Base-by-base conservation (phyloP, 2,113 vertebrate species). In the Amphiprion percula region DNA sequence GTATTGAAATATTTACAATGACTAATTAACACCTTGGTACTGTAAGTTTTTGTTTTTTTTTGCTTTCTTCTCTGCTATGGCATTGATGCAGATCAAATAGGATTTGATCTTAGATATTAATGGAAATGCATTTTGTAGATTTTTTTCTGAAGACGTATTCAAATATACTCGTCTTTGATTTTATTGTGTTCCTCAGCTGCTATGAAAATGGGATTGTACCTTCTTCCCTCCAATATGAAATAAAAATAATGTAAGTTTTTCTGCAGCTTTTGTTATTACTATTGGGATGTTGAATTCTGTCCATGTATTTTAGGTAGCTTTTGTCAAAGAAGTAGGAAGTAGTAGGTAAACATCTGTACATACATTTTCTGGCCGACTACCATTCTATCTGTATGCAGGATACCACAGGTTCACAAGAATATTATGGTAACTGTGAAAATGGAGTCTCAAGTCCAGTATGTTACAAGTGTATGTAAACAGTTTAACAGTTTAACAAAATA, bases 391-490 rank as follows among this genome's bases (percentile, higher is more conserved):
- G 23, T 26, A 4, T 46, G 24, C 33, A 37, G 33, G 8, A 37
- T 9, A 37, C 9, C 33, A 37, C 7, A 10, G 33, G 33, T 37
- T 37, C 4, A 30, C 26, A 30, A 30, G 4, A 54, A 49, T 56
- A 62, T 81, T 28, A 47, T 77, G 30, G 60, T 15, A 66, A 74
- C 53, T 65, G 39, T n/a, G 64, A 47, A 46, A 54, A 67, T 46
- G 63, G 30, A 54, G 44, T 33, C 50, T 71, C 37, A 54, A 59
- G 50, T 10, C 1, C 39, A 11, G 30, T n/a, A 17, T 76, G 41
- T 71, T 73, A 63, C 58, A 71, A 24, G 50, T 77, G 17, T 62
- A 30, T 76, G 64, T 77, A 65, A 84, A 74, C 37, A 64, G 37
- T 70, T 69, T 66, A 84, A 74, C 37, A 64, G 37, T 70, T 69